Conservation (phyloP, 2,888 invertebrate species). For the Amiota communis region DNA sequence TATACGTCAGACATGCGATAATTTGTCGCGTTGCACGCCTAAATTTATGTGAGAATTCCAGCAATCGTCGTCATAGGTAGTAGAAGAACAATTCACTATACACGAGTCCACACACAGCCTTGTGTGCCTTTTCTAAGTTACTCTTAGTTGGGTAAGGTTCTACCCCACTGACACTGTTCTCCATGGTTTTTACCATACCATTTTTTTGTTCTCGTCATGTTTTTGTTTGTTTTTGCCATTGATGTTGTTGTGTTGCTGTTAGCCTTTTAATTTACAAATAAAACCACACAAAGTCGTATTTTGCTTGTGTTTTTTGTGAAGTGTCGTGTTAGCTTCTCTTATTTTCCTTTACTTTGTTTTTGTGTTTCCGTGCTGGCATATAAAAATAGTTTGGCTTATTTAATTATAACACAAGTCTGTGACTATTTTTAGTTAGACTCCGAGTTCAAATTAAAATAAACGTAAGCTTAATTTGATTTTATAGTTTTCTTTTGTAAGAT, state of each 20-base stretch:
- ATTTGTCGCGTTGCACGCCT: slow-evolving; percentile 35
- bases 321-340: too few species aligned
- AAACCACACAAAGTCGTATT: slow-evolving; percentile 39
- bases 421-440: slow-evolving; percentile 27
- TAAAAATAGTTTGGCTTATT: slow-evolving; percentile 24
- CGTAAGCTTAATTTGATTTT: slow-evolving; percentile 61
- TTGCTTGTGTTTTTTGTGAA: neutral
- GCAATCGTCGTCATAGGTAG: slow-evolving; percentile 38
- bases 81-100: slow-evolving; percentile 38
- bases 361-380: neutral
- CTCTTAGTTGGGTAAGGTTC: too few species aligned
- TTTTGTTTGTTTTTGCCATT: slow-evolving; percentile 41
- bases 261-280: slow-evolving; percentile 61
- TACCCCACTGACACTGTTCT: too few species aligned
- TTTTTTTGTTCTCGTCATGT: neutral
- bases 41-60: slow-evolving; percentile 64
- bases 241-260: neutral
- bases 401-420: slow-evolving; percentile 19
- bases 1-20: slow-evolving; percentile 59
- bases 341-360: neutral
- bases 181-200: too few species aligned
- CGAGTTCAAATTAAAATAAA: slow-evolving; percentile 62
- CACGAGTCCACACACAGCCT: slow-evolving; percentile 42
- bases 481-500: slow-evolving; percentile 31
- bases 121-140: slow-evolving; percentile 24